Evolutionary conservation across 1,140 invertebrate species (phyloP), one percentile per base, ranked within the genome.

Genomic region (Lanistes nyassanus): DNA sequence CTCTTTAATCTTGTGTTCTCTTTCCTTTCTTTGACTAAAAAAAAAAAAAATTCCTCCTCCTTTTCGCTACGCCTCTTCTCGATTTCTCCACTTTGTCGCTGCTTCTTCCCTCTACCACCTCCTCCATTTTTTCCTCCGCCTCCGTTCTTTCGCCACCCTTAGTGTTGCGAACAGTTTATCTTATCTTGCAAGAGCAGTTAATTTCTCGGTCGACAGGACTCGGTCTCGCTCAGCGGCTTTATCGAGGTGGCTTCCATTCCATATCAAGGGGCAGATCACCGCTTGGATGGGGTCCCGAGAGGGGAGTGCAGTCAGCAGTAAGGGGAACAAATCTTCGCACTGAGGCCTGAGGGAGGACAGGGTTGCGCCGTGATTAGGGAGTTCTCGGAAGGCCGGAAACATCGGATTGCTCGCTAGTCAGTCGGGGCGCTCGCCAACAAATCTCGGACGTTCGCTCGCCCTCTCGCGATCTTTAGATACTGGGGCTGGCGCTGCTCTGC

Each of bases 181-280:
- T 47, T 47, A 47, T 47, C 42, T 47, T 47, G 42, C 56, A 60
- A 31, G 56, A 60, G 29, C 56, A 60, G 56, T 60, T 60, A 60
- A 60, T 60, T 60, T 60, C 29, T 60, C 56, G 56, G 56, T 60
- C 56, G 56, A 60, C 13, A 60, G 56, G 56, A 31, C 56, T 60
- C 29, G 29, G 56, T 60, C 29, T n/a, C 56, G 56, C 56, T 60
- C 42, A 31, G 9, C 29, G 56, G 56, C 56, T 60, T 60, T 60
- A 60, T 60, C 56, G 56, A 26, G n/a, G 56, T 26, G 9, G 56
- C 56, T n/a, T 31, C 29, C n/a, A 11, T 31, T 60, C 29, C n/a
- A 60, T 60, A 60, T 60, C 56, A 31, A 60, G 56, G 56, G 56
- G 56, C 56, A 60, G 56, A 60, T 60, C 56, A 23, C 42, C 19